Percentiles rank a stretch among this genome's conserved stretches.
phyloP scores from a whole-genome alignment of 2,113 vertebrate species.

The Leptodactylus fuscus region DNA sequence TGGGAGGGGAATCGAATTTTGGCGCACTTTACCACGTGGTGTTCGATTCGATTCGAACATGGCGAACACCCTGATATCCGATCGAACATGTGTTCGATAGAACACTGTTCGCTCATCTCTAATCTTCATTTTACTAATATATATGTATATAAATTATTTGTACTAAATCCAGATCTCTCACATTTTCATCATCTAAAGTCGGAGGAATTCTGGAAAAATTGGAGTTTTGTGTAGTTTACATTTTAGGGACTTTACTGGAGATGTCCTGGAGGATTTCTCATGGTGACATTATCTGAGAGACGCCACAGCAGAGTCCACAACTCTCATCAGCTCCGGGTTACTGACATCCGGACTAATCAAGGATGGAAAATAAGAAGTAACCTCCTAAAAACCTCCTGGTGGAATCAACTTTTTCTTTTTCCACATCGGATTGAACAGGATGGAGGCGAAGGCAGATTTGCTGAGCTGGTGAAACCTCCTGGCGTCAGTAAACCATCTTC shows the following conservation, averaged over 20 bases:
- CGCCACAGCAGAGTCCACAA: not conserved
- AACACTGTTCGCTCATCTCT: too few relatives aligned
- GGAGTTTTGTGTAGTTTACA: not conserved
- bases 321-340: not conserved
- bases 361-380: slow-evolving; percentile 11
- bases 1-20: too few relatives aligned
- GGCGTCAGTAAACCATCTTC: not conserved
- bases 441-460: not conserved
- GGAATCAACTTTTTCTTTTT: not conserved
- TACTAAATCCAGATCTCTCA: too few relatives aligned
- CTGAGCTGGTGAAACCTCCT: not conserved
- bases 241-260: not conserved
- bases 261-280: not conserved
- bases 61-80: too few relatives aligned
- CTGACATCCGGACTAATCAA: not conserved
- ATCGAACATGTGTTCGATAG: too few relatives aligned
- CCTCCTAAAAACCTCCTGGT: not conserved
- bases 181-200: not conserved
- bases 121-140: too few relatives aligned
- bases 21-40: too few relatives aligned
- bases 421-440: not conserved
- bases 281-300: not conserved
- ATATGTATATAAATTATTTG: too few relatives aligned
- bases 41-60: too few relatives aligned
- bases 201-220: not conserved